A percentile compares a stretch with the other conserved stretches of the same genome.
Conservation (phyloP, 2,888 invertebrate species). For the Philereme vetulata region DNA sequence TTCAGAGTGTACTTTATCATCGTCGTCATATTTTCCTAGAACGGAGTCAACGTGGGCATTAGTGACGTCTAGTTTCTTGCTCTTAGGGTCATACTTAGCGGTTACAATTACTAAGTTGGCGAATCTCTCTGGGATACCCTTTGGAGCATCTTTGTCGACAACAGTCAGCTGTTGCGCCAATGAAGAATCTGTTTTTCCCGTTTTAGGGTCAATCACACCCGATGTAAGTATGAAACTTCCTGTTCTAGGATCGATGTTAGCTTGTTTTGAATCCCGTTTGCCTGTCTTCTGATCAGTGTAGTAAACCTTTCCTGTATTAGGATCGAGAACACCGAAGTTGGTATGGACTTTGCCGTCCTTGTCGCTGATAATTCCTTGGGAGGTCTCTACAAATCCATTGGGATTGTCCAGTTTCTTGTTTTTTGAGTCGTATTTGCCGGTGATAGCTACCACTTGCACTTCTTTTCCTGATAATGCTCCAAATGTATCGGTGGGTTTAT, state of each 20-base stretch:
- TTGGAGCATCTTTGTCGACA: conserved; percentile 74
- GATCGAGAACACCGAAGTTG: conserved; percentile 85
- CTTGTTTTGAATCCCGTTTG: conserved; percentile 85
- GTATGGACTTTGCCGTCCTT: conserved; percentile 88
- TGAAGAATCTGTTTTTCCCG: conserved; percentile 86
- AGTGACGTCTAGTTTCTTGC: conserved; percentile 76
- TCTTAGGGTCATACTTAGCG: conserved; percentile 84
- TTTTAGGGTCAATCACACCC: conserved; percentile 85
- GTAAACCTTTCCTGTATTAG: conserved; percentile 82
- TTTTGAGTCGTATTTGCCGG: conserved; percentile 84
- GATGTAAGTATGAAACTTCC: conserved; percentile 84
- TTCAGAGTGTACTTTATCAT: conserved; percentile 84
- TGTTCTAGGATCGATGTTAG: conserved; percentile 79
- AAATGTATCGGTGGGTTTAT: conserved; percentile 80
- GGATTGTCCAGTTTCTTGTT: conserved; percentile 84
- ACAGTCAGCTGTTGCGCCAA: conserved; percentile 83
- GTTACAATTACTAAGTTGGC: conserved; percentile 81
- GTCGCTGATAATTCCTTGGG: conserved; percentile 85
- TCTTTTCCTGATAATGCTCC: conserved; percentile 71
- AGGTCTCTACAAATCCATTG: conserved; percentile 80
- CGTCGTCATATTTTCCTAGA: conserved; percentile 65
- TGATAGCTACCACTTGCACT: conserved; percentile 84
- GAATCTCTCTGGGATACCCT: conserved; percentile 75
- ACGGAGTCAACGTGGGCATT: conserved; percentile 75
- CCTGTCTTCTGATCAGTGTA: conserved; percentile 85